These are phyloP conservation scores for Drosophila flavopinicola DNA, from an alignment of 2,888 invertebrate genomes.

Conservation along the genomic window DNA sequence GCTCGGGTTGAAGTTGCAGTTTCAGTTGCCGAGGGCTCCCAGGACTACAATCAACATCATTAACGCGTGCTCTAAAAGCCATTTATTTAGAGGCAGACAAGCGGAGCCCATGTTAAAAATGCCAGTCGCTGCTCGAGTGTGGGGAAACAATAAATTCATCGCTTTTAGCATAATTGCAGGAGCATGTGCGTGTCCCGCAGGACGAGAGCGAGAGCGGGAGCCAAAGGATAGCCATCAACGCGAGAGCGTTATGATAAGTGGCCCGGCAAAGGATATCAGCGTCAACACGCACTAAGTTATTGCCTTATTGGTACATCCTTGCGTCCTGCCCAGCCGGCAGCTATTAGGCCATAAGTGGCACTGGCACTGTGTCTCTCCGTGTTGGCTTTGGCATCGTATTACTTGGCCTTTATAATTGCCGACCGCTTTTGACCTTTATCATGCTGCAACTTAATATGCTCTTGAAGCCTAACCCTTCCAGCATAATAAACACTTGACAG, in stretches of 20 bases:
- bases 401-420: conserved; percentile 62
- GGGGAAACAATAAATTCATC: conserved; percentile 74
- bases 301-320: conserved; percentile 47
- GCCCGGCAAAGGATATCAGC: conserved; percentile 66
- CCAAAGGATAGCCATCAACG: conserved; percentile 45
- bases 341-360: conserved; percentile 41
- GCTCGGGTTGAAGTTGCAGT: background rate
- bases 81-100: conserved; percentile 69
- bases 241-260: conserved; percentile 73
- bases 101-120: conserved; percentile 64
- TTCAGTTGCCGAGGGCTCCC: conserved; percentile 47
- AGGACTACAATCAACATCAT: conserved; percentile 75
- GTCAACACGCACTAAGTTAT: conserved; percentile 67
- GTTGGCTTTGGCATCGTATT: conserved; percentile 58
- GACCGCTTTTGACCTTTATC: conserved; percentile 59
- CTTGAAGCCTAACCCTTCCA: conserved; percentile 58
- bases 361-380: conserved; percentile 8
- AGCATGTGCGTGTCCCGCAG: conserved; percentile 62
- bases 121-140: conserved; percentile 30
- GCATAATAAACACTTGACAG: conserved; percentile 49
- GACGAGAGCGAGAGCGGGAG: conserved; percentile 2
- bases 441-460: conserved; percentile 61
- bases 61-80: conserved; percentile 77
- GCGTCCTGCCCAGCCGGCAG: background rate
- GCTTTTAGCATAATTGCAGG: conserved; percentile 76